These are phyloP conservation scores for Danionella cerebrum DNA, from an alignment of 2,113 vertebrate species.

Conservation along the genomic window DNA sequence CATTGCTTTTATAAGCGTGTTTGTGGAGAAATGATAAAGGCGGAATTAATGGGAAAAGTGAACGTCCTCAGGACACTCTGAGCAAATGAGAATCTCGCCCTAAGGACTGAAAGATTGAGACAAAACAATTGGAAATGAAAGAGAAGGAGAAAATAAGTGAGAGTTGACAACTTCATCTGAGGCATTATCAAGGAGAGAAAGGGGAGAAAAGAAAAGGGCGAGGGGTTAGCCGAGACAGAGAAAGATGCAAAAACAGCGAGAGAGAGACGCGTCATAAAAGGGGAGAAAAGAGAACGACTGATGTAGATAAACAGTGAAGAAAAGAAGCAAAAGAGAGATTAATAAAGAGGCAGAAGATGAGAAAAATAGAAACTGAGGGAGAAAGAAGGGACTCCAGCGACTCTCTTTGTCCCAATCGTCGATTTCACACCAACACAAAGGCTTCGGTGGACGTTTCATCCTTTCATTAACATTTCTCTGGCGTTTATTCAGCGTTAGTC, in stretches of 20 bases:
- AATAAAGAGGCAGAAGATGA: conserved; percentile 43
- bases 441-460: conserved; percentile 92
- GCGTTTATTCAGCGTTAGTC: conserved; percentile 76
- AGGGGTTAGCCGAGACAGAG: conserved; percentile 29
- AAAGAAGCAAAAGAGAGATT: conserved; percentile 42
- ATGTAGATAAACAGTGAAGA: conserved; percentile 45
- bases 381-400: conserved; percentile 55
- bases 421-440: conserved; percentile 95
- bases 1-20: not conserved
- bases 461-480: conserved; percentile 92
- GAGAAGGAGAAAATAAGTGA: conserved; percentile 23
- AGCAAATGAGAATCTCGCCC: not conserved
- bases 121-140: conserved; percentile 31
- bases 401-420: conserved; percentile 59
- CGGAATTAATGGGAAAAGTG: not conserved
- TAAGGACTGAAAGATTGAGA: conserved; percentile 41
- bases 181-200: conserved; percentile 24
- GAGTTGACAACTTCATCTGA: conserved; percentile 16
- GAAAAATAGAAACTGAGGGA: conserved; percentile 44
- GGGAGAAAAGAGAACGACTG: conserved; percentile 33
- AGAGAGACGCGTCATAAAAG: conserved; percentile 18
- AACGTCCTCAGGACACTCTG: not conserved
- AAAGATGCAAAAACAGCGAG: conserved; percentile 22
- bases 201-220: conserved; percentile 30
- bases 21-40: not conserved